Percentiles rank a stretch among this genome's conserved stretches.
Conservation (phyloP, 2,113 vertebrate species). For the cattle (Bos taurus) region DNA sequence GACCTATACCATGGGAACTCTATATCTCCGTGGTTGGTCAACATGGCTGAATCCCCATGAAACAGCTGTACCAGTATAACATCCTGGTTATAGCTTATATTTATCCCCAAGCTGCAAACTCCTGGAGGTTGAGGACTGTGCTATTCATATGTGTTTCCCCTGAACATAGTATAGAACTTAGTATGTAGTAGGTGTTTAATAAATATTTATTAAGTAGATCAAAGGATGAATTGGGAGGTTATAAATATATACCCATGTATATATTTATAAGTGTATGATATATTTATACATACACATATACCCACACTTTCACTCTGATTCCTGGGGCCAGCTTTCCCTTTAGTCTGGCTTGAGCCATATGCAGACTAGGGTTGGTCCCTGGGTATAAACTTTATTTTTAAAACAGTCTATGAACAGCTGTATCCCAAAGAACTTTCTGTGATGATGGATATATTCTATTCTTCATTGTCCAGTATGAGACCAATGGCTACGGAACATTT, state of each 20-base stretch:
- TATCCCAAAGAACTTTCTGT: neutral
- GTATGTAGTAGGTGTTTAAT: neutral
- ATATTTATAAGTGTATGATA: neutral
- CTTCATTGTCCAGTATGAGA: neutral
- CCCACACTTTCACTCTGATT: neutral
- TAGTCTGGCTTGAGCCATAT: neutral
- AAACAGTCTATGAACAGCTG: neutral
- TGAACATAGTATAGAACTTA: neutral
- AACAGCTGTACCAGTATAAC: neutral
- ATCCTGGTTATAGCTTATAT: neutral
- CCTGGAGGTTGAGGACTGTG: neutral
- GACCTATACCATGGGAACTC: neutral
- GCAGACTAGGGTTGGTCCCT: neutral
- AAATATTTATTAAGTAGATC: neutral
- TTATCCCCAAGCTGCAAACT: neutral
- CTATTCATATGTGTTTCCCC: neutral
- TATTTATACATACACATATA: neutral
- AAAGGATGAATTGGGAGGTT: neutral
- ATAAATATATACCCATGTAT: neutral
- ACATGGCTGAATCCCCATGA: neutral
- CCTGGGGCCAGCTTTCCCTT: neutral
- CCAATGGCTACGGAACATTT: neutral
- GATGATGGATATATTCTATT: neutral
- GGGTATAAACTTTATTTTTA: neutral
- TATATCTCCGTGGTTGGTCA: neutral